Percentiles rank a stretch among this genome's conserved stretches.
Conservation (phyloP, 2,888 invertebrate genomes). For the Chrysomela aeneicollis region DNA sequence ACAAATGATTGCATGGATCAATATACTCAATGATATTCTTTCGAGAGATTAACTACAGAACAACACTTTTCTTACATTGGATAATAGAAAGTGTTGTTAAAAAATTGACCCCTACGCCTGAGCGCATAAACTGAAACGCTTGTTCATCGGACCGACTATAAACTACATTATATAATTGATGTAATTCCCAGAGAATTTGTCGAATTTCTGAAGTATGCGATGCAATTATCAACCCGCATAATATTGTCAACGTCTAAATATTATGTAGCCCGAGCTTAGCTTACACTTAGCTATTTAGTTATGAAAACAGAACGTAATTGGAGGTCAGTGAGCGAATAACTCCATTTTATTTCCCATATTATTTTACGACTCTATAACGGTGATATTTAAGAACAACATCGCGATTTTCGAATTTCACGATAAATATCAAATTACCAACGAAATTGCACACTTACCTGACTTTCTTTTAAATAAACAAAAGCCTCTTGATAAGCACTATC, state of each 20-base stretch:
- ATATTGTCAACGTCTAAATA: not conserved
- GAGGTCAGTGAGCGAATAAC: too few species aligned
- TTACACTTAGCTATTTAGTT: not conserved
- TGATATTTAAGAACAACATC: too few species aligned
- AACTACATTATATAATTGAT: not conserved
- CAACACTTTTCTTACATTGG: too few species aligned
- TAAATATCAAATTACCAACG: not conserved
- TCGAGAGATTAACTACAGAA: too few species aligned
- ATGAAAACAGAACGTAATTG: too few species aligned
- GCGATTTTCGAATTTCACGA: not conserved
- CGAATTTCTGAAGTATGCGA: not conserved
- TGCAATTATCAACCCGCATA: not conserved
- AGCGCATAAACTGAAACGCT: not conserved
- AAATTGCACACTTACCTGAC: not conserved
- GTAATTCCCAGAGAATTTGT: not conserved
- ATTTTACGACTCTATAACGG: too few species aligned
- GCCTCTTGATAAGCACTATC: constrained; percentile 5
- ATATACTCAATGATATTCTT: too few species aligned
- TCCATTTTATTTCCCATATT: too few species aligned
- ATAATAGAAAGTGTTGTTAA: not conserved
- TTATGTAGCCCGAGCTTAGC: not conserved
- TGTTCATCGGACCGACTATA: not conserved
- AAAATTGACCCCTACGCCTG: not conserved
- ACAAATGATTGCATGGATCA: not conserved
- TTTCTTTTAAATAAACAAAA: constrained; percentile 3